phyloP scores from a whole-genome alignment of 2,797 vertebrate genomes.

The Ctenopoma multispine region DNA sequence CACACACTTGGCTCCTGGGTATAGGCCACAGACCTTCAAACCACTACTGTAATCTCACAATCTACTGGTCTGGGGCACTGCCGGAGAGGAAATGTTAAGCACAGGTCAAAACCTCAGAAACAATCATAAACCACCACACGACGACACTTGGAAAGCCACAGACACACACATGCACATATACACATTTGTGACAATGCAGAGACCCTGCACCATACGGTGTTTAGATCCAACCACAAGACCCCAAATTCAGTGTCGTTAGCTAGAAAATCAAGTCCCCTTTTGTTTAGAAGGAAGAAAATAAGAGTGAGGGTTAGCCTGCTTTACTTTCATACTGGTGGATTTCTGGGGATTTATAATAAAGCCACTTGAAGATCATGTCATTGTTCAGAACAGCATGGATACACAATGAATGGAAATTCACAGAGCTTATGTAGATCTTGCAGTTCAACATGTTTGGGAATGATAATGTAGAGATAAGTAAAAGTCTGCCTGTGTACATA shows the following conservation, averaged over 20 bases:
- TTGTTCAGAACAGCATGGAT: slow-evolving; percentile 56
- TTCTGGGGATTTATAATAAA: slow-evolving; percentile 74
- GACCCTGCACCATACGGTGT: slow-evolving; percentile 23
- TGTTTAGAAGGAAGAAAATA: slow-evolving; percentile 69
- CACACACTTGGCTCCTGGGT: neutral
- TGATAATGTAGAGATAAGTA: slow-evolving; percentile 41
- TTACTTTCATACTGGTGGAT: slow-evolving; percentile 70
- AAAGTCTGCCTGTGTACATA: slow-evolving; percentile 13
- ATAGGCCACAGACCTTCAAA: slow-evolving; percentile 37
- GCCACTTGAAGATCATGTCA: slow-evolving; percentile 69
- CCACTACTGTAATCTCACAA: slow-evolving; percentile 65
- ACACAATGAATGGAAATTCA: slow-evolving; percentile 62
- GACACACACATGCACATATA: neutral
- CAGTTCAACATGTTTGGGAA: slow-evolving; percentile 53
- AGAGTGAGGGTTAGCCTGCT: slow-evolving; percentile 60
- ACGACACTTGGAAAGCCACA: slow-evolving; percentile 4
- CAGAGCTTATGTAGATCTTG: slow-evolving; percentile 47
- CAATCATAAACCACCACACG: neutral
- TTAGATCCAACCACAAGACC: slow-evolving; percentile 65
- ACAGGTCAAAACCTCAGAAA: slow-evolving; percentile 34
- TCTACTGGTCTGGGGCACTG: slow-evolving; percentile 28
- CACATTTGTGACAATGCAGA: slow-evolving; percentile 23
- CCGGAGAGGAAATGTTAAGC: slow-evolving; percentile 36
- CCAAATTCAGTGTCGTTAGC: slow-evolving; percentile 57
- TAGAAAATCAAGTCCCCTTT: slow-evolving; percentile 62